Evolutionary conservation across 35 echinoderm and acorn worm genomes (phyloP).

Genomic region (Amphiura filiformis): DNA sequence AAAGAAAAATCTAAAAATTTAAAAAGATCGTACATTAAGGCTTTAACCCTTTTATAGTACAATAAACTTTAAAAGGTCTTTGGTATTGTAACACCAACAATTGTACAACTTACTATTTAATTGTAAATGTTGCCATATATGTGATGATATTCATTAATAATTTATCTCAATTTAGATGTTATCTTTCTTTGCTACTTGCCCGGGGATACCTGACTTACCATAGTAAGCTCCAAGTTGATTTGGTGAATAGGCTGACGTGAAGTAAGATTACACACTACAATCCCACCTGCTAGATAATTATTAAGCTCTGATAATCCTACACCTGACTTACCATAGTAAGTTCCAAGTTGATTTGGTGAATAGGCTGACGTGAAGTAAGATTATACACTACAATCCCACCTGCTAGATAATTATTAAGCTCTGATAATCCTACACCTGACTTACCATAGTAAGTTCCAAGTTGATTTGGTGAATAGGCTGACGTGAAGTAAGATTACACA

Average conservation of each 20-base stretch:
- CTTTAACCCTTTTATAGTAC: too few relatives aligned
- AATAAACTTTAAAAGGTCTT: too few relatives aligned
- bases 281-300: constrained; percentile 29
- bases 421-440: too few relatives aligned
- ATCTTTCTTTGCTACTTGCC: too few relatives aligned
- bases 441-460: constrained; percentile 45
- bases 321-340: constrained; percentile 45
- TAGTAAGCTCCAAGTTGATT: constrained; percentile 36
- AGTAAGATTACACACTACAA: constrained; percentile 40
- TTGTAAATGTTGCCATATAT: too few relatives aligned
- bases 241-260: background rate
- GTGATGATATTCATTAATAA: too few relatives aligned
- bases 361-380: constrained; percentile 9
- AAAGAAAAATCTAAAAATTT: too few relatives aligned
- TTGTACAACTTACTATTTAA: too few relatives aligned
- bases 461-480: background rate
- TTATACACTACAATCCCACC: constrained; percentile 40
- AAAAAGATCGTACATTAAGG: too few relatives aligned
- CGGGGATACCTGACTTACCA: constrained; percentile 43
- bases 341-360: constrained; percentile 16
- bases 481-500: constrained; percentile 38
- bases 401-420: constrained; percentile 26
- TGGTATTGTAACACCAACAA: too few relatives aligned
- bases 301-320: too few relatives aligned
- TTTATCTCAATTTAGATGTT: too few relatives aligned